These are phyloP conservation scores for Agapostemon virescens DNA, from an alignment of 2,888 invertebrate genomes.

Conservation along the genomic window DNA sequence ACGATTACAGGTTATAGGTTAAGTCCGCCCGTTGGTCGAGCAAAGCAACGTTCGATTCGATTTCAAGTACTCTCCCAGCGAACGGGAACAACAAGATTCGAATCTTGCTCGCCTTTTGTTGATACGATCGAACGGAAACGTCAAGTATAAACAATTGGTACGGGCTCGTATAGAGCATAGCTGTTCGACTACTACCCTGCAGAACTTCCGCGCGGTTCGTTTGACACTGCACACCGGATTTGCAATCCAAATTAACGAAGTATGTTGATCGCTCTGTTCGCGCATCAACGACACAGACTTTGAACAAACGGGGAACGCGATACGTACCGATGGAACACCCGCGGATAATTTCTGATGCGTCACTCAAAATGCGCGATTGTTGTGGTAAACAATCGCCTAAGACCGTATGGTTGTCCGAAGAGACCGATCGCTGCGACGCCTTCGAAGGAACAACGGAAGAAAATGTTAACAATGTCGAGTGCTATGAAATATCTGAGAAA, in stretches of 20 bases:
- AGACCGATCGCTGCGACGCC: too few species aligned
- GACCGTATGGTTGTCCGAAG: too few species aligned
- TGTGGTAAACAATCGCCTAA: neutral
- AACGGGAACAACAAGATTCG: constrained; percentile 23
- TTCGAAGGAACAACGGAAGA: too few species aligned
- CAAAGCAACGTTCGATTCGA: neutral
- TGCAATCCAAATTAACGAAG: constrained; percentile 68
- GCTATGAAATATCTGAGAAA: too few species aligned
- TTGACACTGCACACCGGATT: constrained; percentile 50
- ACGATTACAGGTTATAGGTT: neutral
- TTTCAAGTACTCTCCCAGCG: neutral
- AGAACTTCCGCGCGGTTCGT: constrained; percentile 41
- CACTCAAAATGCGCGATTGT: neutral
- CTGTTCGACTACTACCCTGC: constrained; percentile 24
- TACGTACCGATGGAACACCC: neutral
- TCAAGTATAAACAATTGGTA: constrained; percentile 40
- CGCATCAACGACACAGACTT: constrained; percentile 4
- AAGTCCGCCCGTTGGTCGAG: neutral
- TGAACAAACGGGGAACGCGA: constrained; percentile 6
- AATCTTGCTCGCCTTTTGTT: constrained; percentile 38
- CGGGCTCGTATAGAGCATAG: constrained; percentile 18
- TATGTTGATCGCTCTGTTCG: constrained; percentile 53
- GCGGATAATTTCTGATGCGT: neutral
- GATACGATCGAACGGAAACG: constrained; percentile 50
- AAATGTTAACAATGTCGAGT: too few species aligned